Percentiles rank a stretch among this genome's conserved stretches.
Evolutionary conservation across 2,113 vertebrate species (phyloP).

Genomic region (Danionella cerebrum): DNA sequence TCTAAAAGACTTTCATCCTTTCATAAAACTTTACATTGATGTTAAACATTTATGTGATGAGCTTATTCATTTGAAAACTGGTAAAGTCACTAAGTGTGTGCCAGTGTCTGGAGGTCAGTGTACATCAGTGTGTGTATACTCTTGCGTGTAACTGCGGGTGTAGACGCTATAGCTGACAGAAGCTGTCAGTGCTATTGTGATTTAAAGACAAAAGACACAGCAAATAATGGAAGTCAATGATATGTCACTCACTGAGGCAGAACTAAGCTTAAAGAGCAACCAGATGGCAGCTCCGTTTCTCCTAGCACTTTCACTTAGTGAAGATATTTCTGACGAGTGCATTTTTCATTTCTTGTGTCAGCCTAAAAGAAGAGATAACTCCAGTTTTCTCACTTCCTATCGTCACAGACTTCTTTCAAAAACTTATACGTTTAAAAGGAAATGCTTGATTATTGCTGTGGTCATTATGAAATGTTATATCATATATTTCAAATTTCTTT

Average conservation of each 20-base stretch:
- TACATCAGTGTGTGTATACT: constrained; percentile 2
- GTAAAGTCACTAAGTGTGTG: not conserved
- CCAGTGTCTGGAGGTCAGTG: constrained; percentile 13
- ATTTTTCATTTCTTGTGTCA: not conserved
- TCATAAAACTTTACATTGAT: not conserved
- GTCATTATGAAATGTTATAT: no score
- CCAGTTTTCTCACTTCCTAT: no score
- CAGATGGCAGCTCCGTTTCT: constrained; percentile 46
- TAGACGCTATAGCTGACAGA: constrained; percentile 41
- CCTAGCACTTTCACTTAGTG: not conserved
- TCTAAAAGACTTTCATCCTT: no score
- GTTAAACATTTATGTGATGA: not conserved
- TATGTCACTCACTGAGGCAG: constrained; percentile 45
- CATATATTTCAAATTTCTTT: no score
- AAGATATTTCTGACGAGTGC: not conserved
- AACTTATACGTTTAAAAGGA: no score
- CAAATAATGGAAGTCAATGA: constrained; percentile 45
- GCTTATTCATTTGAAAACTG: not conserved
- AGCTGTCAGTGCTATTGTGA: constrained; percentile 53
- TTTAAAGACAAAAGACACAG: constrained; percentile 47
- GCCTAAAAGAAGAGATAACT: constrained; percentile 28
- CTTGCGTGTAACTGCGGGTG: constrained; percentile 19
- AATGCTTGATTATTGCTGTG: no score
- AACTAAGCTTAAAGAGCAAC: constrained; percentile 45
- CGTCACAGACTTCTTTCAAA: no score